Evolutionary conservation across 2,113 vertebrate species (phyloP).

Genomic region (Ailurus styani): DNA sequence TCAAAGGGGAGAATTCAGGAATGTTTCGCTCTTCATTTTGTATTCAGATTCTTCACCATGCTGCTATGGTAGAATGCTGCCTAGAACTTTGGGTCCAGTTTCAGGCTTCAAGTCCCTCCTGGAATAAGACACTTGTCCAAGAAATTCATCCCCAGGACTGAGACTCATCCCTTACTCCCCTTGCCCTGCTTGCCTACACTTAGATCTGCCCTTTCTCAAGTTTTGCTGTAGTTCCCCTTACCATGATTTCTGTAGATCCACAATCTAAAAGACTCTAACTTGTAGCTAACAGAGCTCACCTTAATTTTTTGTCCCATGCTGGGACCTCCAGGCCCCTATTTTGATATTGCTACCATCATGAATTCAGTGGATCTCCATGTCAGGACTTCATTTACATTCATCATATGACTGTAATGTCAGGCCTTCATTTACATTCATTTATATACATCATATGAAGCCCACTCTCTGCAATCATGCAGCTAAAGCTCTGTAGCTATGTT

Average conservation of each 20-base stretch:
- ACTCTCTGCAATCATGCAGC: not conserved
- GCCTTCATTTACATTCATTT: not conserved
- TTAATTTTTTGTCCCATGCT: not conserved
- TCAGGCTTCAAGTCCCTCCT: not conserved
- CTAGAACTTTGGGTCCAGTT: not conserved
- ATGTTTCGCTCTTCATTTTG: not conserved
- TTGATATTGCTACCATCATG: not conserved
- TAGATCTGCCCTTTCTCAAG: not conserved
- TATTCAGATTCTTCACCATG: not conserved
- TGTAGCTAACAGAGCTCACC: not conserved
- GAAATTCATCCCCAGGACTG: too few relatives aligned
- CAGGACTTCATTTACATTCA: not conserved
- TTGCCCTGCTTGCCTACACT: not conserved
- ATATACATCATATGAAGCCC: not conserved
- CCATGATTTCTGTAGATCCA: not conserved
- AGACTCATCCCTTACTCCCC: not conserved
- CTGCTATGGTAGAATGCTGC: not conserved
- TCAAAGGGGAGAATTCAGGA: not conserved
- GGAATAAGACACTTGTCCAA: not conserved
- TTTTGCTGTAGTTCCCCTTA: not conserved
- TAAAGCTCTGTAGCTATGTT: not conserved
- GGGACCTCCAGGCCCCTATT: accelerated
- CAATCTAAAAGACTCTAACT: not conserved
- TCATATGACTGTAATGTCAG: not conserved
- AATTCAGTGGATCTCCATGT: not conserved